These are phyloP conservation scores for Oxytorus armatus DNA, from an alignment of 2,888 invertebrate genomes.

Conservation along the genomic window DNA sequence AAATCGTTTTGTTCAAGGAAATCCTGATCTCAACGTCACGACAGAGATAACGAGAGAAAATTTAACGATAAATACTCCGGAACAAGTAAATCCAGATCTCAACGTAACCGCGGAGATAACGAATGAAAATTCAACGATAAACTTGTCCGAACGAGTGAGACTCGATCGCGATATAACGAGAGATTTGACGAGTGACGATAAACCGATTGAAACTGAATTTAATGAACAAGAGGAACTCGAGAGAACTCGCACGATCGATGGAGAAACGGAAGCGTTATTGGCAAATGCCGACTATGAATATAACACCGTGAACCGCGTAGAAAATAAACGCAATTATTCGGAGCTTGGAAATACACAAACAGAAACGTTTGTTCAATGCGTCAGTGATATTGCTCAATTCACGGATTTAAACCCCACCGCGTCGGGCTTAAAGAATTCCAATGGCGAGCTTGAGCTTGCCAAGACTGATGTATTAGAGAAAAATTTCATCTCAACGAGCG, in stretches of 20 bases:
- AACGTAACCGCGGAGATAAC: conserved; percentile 1
- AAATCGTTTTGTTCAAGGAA: not conserved
- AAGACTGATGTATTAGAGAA: not conserved
- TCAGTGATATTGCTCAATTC: conserved; percentile 17
- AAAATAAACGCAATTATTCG: not conserved
- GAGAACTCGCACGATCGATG: conserved; percentile 39
- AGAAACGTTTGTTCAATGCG: conserved; percentile 49
- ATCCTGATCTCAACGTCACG: conserved; percentile 6
- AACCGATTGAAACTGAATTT: conserved; percentile 1
- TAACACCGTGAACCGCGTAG: not conserved
- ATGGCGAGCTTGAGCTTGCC: not conserved
- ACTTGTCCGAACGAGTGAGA: not conserved
- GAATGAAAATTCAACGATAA: not conserved
- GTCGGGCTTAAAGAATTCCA: not conserved
- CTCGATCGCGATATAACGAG: conserved; percentile 16
- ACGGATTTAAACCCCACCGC: not conserved
- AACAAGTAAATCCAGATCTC: not conserved
- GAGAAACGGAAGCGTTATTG: conserved; percentile 5
- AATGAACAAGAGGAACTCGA: conserved; percentile 41
- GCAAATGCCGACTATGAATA: conserved; percentile 15
- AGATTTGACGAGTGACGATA: conserved; percentile 1
- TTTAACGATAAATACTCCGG: not conserved
- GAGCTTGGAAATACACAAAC: conserved; percentile 27
- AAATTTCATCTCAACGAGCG: not conserved
- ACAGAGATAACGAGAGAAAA: conserved; percentile 2